Percentiles rank a stretch among this genome's conserved stretches.
These are phyloP conservation scores for Hirtodrosophila histrioides DNA, from an alignment of 2,888 invertebrate species.

Conservation along the genomic window DNA sequence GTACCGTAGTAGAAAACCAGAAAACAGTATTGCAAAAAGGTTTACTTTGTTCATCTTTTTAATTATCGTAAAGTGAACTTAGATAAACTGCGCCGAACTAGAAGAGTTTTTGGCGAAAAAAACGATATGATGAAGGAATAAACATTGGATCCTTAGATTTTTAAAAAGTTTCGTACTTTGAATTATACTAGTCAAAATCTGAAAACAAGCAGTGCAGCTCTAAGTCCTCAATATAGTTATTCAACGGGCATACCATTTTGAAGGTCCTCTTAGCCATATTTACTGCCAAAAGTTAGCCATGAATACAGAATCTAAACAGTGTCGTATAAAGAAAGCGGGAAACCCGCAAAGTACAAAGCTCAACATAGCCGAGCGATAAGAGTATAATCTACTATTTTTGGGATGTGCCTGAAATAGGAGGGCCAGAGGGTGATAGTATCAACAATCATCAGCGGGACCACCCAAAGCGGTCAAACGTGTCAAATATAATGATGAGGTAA, in stretches of 20 bases:
- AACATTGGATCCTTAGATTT: too few species aligned
- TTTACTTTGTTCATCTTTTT: not conserved
- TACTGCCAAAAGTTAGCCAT: not conserved
- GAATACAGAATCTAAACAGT: constrained; percentile 9
- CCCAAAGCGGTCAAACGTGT: constrained; percentile 17
- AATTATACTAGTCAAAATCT: too few species aligned
- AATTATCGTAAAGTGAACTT: too few species aligned
- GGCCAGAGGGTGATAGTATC: constrained; percentile 1
- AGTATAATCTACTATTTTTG: constrained; percentile 9
- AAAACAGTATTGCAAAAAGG: not conserved
- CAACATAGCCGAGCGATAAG: constrained; percentile 12
- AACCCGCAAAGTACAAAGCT: constrained; percentile 43
- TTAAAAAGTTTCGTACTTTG: too few species aligned
- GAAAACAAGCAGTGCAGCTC: not conserved
- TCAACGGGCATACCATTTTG: not conserved
- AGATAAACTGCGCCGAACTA: too few species aligned
- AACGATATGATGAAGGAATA: too few species aligned
- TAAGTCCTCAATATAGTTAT: not conserved
- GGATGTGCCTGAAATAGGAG: constrained; percentile 1
- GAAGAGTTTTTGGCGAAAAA: too few species aligned
- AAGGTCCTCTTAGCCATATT: not conserved
- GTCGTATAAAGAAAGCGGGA: constrained; percentile 21
- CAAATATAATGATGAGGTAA: constrained; percentile 25
- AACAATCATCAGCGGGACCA: constrained; percentile 18
- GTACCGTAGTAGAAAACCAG: not conserved